These are phyloP conservation scores for Emydocephalus ijimae DNA, from an alignment of 2,113 vertebrate species.

Conservation along the genomic window DNA sequence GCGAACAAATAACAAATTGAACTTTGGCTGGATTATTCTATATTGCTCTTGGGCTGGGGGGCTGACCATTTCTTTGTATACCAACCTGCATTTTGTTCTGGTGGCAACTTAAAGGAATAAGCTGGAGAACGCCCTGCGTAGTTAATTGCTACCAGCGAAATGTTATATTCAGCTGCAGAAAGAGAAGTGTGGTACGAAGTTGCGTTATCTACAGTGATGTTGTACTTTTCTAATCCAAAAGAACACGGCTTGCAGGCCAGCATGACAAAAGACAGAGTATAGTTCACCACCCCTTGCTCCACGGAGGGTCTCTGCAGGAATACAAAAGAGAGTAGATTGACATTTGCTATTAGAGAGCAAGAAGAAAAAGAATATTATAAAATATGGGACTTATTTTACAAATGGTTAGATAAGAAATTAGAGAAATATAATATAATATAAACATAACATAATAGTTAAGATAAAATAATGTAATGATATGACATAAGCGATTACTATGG, in stretches of 20 bases:
- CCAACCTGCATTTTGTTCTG: conserved; percentile 59
- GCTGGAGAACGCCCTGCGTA: rapidly evolving
- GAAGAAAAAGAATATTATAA: too few relatives aligned
- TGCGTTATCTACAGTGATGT: rapidly evolving
- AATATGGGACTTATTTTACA: too few relatives aligned
- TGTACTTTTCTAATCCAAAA: rapidly evolving
- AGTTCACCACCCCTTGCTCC: neutral
- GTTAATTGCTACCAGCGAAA: neutral
- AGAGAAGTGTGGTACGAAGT: conserved; percentile 31
- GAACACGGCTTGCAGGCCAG: conserved; percentile 22
- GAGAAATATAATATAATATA: too few relatives aligned
- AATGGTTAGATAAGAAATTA: too few relatives aligned
- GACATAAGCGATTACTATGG: too few relatives aligned
- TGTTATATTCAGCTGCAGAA: conserved; percentile 48
- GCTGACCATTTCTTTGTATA: conserved; percentile 10
- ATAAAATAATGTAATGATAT: too few relatives aligned
- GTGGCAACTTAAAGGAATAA: neutral
- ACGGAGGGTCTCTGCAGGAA: conserved; percentile 6
- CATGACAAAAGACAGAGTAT: neutral
- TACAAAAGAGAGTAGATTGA: rapidly evolving
- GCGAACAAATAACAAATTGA: neutral
- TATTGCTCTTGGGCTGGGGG: neutral
- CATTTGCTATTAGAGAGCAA: too few relatives aligned
- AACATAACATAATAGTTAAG: too few relatives aligned
- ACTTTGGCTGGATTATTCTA: neutral